Evolutionary conservation across 2,797 vertebrate species (phyloP), one percentile per base, ranked within the genome.

Genomic region (Thunnus albacares): DNA sequence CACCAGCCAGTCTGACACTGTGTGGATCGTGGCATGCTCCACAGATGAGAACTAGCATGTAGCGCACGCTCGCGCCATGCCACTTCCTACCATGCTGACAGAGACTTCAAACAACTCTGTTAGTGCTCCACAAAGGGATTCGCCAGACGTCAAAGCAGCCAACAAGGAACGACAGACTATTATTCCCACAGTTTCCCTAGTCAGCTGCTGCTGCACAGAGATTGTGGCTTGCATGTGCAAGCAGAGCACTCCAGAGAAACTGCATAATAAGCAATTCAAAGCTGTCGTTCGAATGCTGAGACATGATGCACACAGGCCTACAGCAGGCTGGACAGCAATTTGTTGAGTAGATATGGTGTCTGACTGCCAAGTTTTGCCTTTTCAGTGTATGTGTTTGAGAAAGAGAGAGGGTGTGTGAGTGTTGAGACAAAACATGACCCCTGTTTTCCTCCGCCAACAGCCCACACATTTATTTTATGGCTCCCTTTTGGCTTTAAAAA

Each of bases 121-220:
- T 92, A 89, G 86, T 41, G 76, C 81, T 26, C 80, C 81, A 82
- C 86, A 79, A 87, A 92, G 83, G 83, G 85, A 91, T 79, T 90
- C 82, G 7, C 88, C 82, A 83, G 85, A 80, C 85, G 89, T 90
- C 87, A 89, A 83, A 88, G 83, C 81, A 52, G 87, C 85, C 91
- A 90, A 93, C 89, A 35, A 92, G 88, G 86, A 92, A 64, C 70
- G 90, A 92, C 90, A 92, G 87, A 91, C 91, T 89, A 90, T 94
- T 92, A 93, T 92, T 92, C 89, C 88, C 80, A 81, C 87, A 81
- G 76, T 90, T 90, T 80, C 89, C 87, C 75, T 67, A 78, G 89
- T 92, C 91, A 91, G 91, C 91, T 86, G 88, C 87, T 89, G 88
- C 84, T 87, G 82, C 82, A 72, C 75, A 15, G 80, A 91, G 86